phyloP scores from a whole-genome alignment of 1,140 invertebrate species.

The Pseudoatta argentina region DNA sequence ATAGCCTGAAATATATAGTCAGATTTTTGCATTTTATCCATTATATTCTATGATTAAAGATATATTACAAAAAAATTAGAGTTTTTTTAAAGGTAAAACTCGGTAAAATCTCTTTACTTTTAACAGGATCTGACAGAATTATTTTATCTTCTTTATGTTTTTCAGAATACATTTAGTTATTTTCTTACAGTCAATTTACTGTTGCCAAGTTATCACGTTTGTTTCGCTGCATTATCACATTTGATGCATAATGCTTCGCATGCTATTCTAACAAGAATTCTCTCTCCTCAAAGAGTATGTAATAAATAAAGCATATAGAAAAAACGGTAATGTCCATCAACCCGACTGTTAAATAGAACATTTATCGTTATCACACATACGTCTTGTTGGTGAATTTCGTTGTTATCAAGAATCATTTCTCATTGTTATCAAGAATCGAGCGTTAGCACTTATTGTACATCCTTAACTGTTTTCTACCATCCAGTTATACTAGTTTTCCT shows the following conservation, averaged over 20 bases:
- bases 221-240: background rate
- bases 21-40: background rate
- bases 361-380: slow-evolving; percentile 29
- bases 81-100: no score
- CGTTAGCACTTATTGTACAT: slow-evolving; percentile 33
- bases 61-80: background rate
- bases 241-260: background rate
- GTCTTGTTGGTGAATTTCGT: background rate
- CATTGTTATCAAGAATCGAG: slow-evolving; percentile 3
- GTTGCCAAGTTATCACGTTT: background rate
- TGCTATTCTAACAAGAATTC: background rate
- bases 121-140: background rate
- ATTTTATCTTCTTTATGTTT: background rate
- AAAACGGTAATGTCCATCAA: background rate
- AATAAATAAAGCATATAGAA: slow-evolving; percentile 1
- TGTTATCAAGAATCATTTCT: background rate
- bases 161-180: background rate
- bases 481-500: slow-evolving; percentile 14
- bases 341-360: background rate
- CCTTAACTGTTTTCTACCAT: slow-evolving; percentile 40
- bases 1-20: background rate
- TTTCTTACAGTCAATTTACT: background rate
- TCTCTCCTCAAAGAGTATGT: background rate
- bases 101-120: background rate
- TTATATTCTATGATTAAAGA: background rate